Evolutionary conservation across 2,888 invertebrate species (phyloP).

Genomic region (Drosophila kanekoi): DNA sequence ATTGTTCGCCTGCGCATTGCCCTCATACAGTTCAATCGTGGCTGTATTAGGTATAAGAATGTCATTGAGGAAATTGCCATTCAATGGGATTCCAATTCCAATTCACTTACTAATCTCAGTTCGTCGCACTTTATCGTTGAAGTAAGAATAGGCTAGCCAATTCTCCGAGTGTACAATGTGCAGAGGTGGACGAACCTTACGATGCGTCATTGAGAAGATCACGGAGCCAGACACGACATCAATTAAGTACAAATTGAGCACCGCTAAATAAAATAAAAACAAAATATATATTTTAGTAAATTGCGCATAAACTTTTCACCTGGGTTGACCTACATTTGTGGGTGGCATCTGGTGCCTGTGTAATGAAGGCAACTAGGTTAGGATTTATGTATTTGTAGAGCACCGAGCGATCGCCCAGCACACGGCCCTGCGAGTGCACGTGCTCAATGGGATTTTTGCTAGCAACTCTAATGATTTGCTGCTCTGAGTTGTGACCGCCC

Average conservation of each 20-base stretch:
- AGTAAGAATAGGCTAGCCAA: constrained; percentile 97
- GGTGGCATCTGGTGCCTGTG: constrained; percentile 90
- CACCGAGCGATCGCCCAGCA: constrained; percentile 97
- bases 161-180: constrained; percentile 98
- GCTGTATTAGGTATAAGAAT: constrained; percentile 85
- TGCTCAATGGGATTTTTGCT: constrained; percentile 89
- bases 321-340: constrained; percentile 88
- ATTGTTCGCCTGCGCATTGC: constrained; percentile 93
- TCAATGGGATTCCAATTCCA: background rate
- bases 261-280: constrained; percentile 86
- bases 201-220: constrained; percentile 93
- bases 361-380: constrained; percentile 95
- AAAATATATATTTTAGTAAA: background rate
- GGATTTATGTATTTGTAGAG: constrained; percentile 99
- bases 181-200: constrained; percentile 93
- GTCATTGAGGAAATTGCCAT: background rate
- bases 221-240: constrained; percentile 96
- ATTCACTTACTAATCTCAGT: constrained; percentile 90
- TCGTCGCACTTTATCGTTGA: constrained; percentile 96
- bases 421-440: constrained; percentile 97
- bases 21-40: constrained; percentile 97
- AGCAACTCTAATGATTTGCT: constrained; percentile 88
- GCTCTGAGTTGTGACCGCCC: constrained; percentile 87
- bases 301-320: too few species aligned
- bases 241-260: constrained; percentile 93